Evolutionary conservation across 2,113 vertebrate genomes (phyloP).

Genomic region (Pleuronectes platessa): DNA sequence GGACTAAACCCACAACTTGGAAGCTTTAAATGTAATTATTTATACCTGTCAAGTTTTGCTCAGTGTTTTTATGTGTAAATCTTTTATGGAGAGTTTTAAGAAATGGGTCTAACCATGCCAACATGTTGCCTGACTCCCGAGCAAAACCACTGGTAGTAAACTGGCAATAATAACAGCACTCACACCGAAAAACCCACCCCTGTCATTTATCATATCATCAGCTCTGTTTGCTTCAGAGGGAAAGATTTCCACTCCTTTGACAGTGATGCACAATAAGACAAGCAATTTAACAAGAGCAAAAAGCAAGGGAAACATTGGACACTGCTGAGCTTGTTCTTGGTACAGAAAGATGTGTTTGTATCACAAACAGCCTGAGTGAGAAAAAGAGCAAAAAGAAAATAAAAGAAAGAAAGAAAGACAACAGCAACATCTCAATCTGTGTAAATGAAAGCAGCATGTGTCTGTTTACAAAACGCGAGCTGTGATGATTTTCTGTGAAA

Average conservation of each 20-base stretch:
- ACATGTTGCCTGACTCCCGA: conserved; percentile 45
- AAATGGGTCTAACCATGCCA: conserved; percentile 47
- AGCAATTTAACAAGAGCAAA: conserved; percentile 5
- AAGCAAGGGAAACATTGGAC: conserved; percentile 1
- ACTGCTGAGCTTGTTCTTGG: not conserved
- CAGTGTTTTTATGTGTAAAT: conserved; percentile 44
- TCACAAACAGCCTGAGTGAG: not conserved
- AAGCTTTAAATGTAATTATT: conserved; percentile 59
- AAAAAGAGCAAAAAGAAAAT: conserved; percentile 27
- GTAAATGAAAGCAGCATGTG: conserved; percentile 56
- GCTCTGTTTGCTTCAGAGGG: conserved; percentile 8
- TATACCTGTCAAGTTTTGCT: conserved; percentile 62
- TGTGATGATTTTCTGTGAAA: conserved; percentile 57
- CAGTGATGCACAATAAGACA: conserved; percentile 22
- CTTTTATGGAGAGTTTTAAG: conserved; percentile 56
- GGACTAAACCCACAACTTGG: conserved; percentile 50
- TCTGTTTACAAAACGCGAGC: conserved; percentile 69
- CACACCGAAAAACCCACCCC: conserved; percentile 24
- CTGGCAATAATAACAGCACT: conserved; percentile 62
- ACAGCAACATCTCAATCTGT: conserved; percentile 36
- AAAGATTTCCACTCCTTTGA: conserved; percentile 22
- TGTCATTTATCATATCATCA: conserved; percentile 71
- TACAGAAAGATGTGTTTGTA: not conserved
- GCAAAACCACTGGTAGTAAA: conserved; percentile 73
- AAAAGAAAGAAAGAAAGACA: not conserved